Evolutionary conservation across 1,140 invertebrate species (phyloP).

Genomic region (Laupala kohalensis): DNA sequence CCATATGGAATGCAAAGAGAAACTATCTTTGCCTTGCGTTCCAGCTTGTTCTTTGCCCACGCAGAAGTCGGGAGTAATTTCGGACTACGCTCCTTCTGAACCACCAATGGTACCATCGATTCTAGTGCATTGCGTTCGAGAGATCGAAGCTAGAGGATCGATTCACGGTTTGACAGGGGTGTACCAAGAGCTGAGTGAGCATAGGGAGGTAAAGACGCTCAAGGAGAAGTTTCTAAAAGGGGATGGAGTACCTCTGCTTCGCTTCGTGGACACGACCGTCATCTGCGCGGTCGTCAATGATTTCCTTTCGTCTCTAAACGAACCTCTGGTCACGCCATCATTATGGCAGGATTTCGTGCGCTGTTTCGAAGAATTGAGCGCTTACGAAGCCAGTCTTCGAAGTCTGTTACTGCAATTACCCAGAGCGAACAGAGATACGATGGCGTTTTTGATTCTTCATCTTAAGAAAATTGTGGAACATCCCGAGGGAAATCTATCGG

Average conservation of each 20-base stretch:
- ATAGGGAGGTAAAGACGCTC: constrained; percentile 69
- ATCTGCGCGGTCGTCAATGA: constrained; percentile 77
- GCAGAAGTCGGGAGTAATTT: constrained; percentile 45
- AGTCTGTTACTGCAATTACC: constrained; percentile 61
- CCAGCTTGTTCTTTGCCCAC: constrained; percentile 49
- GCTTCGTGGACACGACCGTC: constrained; percentile 58
- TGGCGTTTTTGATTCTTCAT: constrained; percentile 74
- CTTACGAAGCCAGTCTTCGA: constrained; percentile 42
- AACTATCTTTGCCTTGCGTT: constrained; percentile 68
- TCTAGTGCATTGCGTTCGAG: constrained; percentile 86
- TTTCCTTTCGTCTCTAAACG: constrained; percentile 68
- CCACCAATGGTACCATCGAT: constrained; percentile 87
- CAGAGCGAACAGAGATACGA: constrained; percentile 70
- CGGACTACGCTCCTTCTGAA: constrained; percentile 64
- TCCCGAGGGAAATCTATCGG: constrained; percentile 63
- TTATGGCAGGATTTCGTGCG: constrained; percentile 64
- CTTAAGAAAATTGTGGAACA: constrained; percentile 55
- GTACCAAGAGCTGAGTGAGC: constrained; percentile 78
- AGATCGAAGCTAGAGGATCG: constrained; percentile 75
- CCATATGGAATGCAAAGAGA: constrained; percentile 66
- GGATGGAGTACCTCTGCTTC: constrained; percentile 56
- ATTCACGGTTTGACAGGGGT: constrained; percentile 69
- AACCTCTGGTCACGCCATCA: constrained; percentile 65
- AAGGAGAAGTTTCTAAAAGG: constrained; percentile 69
- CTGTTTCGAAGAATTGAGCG: constrained; percentile 43